These are phyloP conservation scores for Chrysolina americana DNA, from an alignment of 2,888 invertebrate species.

Conservation along the genomic window DNA sequence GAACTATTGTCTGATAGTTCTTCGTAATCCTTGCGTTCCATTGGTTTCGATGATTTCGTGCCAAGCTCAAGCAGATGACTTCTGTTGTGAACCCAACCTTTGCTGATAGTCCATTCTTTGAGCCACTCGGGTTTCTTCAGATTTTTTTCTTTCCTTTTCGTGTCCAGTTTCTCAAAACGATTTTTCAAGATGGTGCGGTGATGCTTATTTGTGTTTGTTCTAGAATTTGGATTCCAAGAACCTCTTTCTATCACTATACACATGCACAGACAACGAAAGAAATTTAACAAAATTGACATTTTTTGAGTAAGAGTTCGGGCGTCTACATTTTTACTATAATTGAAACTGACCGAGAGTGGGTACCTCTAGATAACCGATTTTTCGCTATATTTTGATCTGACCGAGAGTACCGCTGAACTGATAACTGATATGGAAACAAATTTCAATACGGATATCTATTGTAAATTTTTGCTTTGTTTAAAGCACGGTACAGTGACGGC, in stretches of 20 bases:
- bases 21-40: constrained; percentile 47
- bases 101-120: constrained; percentile 70
- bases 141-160: constrained; percentile 39
- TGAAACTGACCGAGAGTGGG: background rate
- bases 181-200: constrained; percentile 47
- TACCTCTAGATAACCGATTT: constrained; percentile 30
- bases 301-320: constrained; percentile 19
- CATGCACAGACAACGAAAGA: constrained; percentile 63
- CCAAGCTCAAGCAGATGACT: constrained; percentile 63
- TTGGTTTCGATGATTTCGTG: constrained; percentile 25
- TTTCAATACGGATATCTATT: constrained; percentile 56
- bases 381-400: background rate
- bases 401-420: constrained; percentile 32
- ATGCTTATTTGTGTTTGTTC: constrained; percentile 38
- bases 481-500: constrained; percentile 50
- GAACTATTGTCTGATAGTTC: constrained; percentile 58
- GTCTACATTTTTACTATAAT: constrained; percentile 12
- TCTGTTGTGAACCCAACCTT: constrained; percentile 68
- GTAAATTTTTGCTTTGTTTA: constrained; percentile 51
- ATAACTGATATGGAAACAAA: constrained; percentile 39
- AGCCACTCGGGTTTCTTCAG: constrained; percentile 65
- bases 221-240: constrained; percentile 62
- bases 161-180: constrained; percentile 46
- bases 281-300: constrained; percentile 44
- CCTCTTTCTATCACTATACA: constrained; percentile 63